These are phyloP conservation scores for Empidonax traillii DNA, from an alignment of 2,113 vertebrate species.

Conservation along the genomic window DNA sequence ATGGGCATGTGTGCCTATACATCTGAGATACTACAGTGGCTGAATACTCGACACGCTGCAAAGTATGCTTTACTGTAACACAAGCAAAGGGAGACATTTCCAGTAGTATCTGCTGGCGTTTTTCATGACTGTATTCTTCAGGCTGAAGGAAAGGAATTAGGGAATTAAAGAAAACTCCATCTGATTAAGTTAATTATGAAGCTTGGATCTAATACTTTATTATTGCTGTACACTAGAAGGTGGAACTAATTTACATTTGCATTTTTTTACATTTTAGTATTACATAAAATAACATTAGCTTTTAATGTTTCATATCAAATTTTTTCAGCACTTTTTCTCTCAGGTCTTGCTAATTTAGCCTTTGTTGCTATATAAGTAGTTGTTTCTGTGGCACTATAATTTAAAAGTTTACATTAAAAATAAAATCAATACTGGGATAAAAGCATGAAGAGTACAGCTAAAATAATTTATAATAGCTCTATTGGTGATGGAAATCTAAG, in stretches of 20 bases:
- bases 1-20: neutral
- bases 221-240: neutral
- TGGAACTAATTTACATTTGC: conserved; percentile 19
- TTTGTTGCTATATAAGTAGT: neutral
- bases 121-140: neutral
- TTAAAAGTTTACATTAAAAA: conserved; percentile 67
- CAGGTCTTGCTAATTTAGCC: conserved; percentile 1
- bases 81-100: neutral
- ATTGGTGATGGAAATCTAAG: conserved; percentile 55
- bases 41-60: neutral
- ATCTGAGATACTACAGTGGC: neutral
- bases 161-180: neutral
- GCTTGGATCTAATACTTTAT: neutral
- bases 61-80: neutral
- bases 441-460: conserved; percentile 37
- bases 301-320: conserved; percentile 4
- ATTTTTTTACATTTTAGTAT: conserved; percentile 11
- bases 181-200: conserved; percentile 39
- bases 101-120: neutral
- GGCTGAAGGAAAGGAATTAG: neutral
- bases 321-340: conserved; percentile 1
- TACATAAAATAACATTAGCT: neutral
- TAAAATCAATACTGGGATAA: conserved; percentile 55
- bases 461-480: conserved; percentile 54
- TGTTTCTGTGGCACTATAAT: conserved; percentile 47